Evolutionary conservation across 1,140 invertebrate species (phyloP).

Genomic region (Caenorhabditis inopinata): DNA sequence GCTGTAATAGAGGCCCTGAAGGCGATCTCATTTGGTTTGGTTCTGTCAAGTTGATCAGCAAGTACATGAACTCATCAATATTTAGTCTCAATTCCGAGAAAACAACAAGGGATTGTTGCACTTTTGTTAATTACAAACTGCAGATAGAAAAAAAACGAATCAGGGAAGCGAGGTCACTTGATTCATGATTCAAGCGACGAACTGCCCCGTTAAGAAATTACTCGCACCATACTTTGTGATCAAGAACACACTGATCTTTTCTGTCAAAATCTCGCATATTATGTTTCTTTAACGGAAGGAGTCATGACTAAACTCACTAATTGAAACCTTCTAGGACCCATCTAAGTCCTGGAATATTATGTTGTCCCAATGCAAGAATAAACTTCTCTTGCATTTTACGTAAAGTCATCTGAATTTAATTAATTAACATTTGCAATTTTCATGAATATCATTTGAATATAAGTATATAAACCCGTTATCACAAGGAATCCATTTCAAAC

Average conservation of each 20-base stretch:
- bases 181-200: not conserved
- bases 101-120: not conserved
- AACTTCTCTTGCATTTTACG: constrained; percentile 33
- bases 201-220: not conserved
- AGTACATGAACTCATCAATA: not conserved
- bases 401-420: not conserved
- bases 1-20: constrained; percentile 65
- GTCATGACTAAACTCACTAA: not conserved
- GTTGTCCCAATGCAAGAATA: constrained; percentile 39
- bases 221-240: not conserved
- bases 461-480: not conserved
- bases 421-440: not conserved
- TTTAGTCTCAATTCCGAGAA: not conserved
- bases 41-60: not conserved
- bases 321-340: constrained; percentile 58
- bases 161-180: not conserved
- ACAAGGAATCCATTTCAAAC: not conserved
- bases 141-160: constrained; percentile 27
- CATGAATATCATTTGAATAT: not conserved
- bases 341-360: constrained; percentile 54
- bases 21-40: not conserved
- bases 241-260: not conserved
- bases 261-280: not conserved
- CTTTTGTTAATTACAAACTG: not conserved
- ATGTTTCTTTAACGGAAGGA: no score